A percentile compares a stretch with the other conserved stretches of the same genome.
Evolutionary conservation across 2,113 vertebrate genomes (phyloP).

Genomic region (Limanda limanda): DNA sequence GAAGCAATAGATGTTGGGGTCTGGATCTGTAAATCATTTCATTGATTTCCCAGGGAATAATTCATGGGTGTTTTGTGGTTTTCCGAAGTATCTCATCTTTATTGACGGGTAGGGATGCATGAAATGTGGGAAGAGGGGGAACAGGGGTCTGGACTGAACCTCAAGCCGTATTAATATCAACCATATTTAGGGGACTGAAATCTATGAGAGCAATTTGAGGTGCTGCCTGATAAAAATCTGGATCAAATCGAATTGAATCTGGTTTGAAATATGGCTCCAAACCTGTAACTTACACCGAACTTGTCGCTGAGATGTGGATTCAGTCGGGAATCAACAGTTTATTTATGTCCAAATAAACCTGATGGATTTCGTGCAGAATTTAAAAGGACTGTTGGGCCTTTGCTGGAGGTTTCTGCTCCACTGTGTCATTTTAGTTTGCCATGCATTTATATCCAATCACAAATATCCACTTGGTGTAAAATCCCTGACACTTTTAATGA

Average conservation of each 20-base stretch:
- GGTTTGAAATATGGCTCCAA: neutral
- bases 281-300: neutral
- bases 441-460: constrained; percentile 30
- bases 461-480: constrained; percentile 4
- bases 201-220: neutral
- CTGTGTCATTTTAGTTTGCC: neutral
- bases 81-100: neutral
- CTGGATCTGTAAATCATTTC: no score
- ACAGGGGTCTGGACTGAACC: no score
- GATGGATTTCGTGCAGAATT: neutral
- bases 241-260: neutral
- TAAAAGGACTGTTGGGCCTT: neutral
- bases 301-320: no score
- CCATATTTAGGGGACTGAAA: no score
- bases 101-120: no score
- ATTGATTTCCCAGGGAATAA: no score
- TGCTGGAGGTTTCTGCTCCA: no score
- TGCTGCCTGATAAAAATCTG: neutral
- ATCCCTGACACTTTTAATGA: no score
- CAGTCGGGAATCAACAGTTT: neutral
- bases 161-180: neutral
- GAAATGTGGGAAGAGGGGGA: no score
- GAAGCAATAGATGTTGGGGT: no score
- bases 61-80: no score
- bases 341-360: neutral